Evolutionary conservation across 2,113 vertebrate genomes (phyloP).

Genomic region (Cynocephalus volans): DNA sequence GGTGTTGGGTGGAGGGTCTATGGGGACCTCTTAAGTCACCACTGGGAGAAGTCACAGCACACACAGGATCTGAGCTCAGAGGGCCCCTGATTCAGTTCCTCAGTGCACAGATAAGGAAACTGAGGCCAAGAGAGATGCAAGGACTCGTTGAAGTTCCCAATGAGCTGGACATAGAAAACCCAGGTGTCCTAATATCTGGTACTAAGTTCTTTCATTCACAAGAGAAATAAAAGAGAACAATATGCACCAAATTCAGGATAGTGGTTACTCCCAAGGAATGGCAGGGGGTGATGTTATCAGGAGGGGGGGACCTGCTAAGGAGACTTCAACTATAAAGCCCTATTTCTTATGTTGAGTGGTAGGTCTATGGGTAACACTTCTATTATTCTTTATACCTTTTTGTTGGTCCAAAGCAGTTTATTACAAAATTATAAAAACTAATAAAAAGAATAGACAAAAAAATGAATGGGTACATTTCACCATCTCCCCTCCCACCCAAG

Average conservation of each 20-base stretch:
- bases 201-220: not conserved
- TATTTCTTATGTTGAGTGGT: not conserved
- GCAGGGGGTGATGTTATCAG: not conserved
- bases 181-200: not conserved
- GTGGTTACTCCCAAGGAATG: not conserved
- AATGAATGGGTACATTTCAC: not conserved
- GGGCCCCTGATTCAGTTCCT: not conserved
- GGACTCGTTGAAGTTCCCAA: not conserved
- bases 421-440: not conserved
- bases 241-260: not conserved
- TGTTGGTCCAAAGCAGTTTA: not conserved
- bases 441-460: not conserved
- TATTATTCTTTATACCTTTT: not conserved
- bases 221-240: not conserved
- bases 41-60: not conserved
- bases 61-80: accelerated
- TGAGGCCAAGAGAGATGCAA: not conserved
- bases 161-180: not conserved
- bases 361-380: not conserved
- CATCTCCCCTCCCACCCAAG: not conserved
- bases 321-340: not conserved
- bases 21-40: not conserved
- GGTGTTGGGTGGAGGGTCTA: no score
- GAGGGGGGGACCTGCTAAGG: not conserved
- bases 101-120: not conserved